Evolutionary conservation across 2,888 invertebrate species (phyloP).

Genomic region (Tuberolachnus salignus): DNA sequence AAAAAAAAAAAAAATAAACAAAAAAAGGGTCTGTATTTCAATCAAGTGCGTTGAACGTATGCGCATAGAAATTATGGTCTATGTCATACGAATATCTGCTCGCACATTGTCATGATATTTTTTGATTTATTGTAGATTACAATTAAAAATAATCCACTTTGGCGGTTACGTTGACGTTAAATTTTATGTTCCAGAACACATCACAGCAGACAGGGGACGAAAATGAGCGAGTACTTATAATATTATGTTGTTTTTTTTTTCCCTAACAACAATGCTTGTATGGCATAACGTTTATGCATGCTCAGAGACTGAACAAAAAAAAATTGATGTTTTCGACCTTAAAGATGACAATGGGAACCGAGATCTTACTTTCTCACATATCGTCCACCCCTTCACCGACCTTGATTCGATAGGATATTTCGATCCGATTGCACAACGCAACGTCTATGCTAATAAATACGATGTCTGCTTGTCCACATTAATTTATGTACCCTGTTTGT

Average conservation of each 20-base stretch:
- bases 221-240: not conserved
- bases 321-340: slow-evolving; percentile 19
- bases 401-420: slow-evolving; percentile 46
- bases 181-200: not conserved
- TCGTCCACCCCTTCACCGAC: slow-evolving; percentile 33
- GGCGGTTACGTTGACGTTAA: not conserved
- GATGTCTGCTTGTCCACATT: slow-evolving; percentile 36
- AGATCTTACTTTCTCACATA: slow-evolving; percentile 38
- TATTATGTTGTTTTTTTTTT: not conserved
- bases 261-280: no score
- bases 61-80: not conserved
- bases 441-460: slow-evolving; percentile 19
- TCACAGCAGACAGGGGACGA: not conserved
- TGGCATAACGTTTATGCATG: not conserved
- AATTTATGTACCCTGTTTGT: slow-evolving; percentile 53
- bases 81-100: not conserved
- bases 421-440: slow-evolving; percentile 44
- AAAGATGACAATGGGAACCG: slow-evolving; percentile 33
- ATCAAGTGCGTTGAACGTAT: not conserved
- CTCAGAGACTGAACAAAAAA: not conserved
- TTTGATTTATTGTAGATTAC: slow-evolving; percentile 34
- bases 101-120: not conserved
- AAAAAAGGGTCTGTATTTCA: no score
- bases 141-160: not conserved
- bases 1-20: no score